These are phyloP conservation scores for Maccullochella peelii DNA, from an alignment of 2,113 vertebrate species.

Conservation along the genomic window DNA sequence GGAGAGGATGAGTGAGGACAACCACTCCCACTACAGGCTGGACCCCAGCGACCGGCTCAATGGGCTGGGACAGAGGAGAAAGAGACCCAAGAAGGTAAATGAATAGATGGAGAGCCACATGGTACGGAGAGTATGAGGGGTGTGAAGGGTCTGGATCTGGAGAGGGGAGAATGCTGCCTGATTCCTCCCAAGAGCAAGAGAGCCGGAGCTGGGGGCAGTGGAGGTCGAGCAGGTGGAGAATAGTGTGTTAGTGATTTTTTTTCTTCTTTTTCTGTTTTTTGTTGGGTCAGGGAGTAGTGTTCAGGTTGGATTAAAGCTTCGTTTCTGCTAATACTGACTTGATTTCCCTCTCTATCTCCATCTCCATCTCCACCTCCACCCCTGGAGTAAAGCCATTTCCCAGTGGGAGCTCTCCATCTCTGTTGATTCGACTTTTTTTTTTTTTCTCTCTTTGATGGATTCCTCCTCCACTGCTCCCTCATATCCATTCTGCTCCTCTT, in stretches of 20 bases:
- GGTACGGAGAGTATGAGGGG: not conserved
- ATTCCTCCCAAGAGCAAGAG: conserved; percentile 4
- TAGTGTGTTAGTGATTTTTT: not conserved
- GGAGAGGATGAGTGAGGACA: conserved; percentile 82
- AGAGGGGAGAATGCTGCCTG: not conserved
- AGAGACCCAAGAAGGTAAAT: conserved; percentile 94
- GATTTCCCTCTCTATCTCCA: not conserved
- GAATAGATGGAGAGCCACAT: conserved; percentile 54
- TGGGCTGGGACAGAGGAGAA: conserved; percentile 88
- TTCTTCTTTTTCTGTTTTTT: not conserved
- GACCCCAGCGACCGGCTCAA: conserved; percentile 91
- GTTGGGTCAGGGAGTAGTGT: not conserved
- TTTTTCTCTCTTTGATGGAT: not conserved
- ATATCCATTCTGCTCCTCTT: not conserved
- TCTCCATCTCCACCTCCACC: conserved; percentile 2
- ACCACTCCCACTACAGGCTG: conserved; percentile 88
- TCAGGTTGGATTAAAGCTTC: not conserved
- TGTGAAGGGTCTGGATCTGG: conserved; percentile 1
- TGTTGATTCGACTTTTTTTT: conserved; percentile 10
- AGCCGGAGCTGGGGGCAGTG: not conserved
- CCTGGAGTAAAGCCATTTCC: conserved; percentile 13
- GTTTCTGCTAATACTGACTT: not conserved
- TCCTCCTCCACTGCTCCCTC: not conserved
- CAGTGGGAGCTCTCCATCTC: conserved; percentile 27
- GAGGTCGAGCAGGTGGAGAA: conserved; percentile 41